Conservation (phyloP, 2,113 vertebrate species). For the Mesembrinibis cayennensis region DNA sequence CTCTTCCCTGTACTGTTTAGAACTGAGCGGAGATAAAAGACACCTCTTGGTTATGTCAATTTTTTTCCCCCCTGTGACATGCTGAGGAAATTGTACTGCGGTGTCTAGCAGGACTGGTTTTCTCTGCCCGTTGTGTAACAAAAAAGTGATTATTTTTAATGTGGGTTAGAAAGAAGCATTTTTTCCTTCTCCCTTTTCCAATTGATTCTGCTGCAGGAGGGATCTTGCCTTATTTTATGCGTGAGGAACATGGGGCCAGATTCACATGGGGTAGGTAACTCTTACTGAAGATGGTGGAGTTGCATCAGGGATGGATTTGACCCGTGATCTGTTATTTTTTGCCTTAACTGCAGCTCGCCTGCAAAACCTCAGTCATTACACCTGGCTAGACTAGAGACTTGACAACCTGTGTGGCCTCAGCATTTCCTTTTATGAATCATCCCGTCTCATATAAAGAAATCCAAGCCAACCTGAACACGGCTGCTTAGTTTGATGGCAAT, state of each 20-base stretch:
- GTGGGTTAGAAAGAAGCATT: background rate
- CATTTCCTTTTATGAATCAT: conserved; percentile 60
- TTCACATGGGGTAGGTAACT: background rate
- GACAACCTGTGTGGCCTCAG: conserved; percentile 69
- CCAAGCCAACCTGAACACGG: conserved; percentile 45
- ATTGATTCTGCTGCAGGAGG: background rate
- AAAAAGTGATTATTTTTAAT: conserved; percentile 45
- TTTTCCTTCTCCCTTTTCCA: background rate
- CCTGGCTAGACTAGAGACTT: conserved; percentile 51
- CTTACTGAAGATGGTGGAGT: background rate
- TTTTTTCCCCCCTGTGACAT: background rate
- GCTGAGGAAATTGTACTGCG: conserved; percentile 18
- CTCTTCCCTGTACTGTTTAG: background rate
- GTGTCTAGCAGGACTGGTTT: background rate
- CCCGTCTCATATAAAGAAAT: conserved; percentile 44
- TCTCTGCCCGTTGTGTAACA: conserved; percentile 13
- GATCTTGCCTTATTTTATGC: background rate
- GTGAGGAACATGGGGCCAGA: background rate
- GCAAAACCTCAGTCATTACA: conserved; percentile 61
- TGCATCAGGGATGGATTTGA: conserved; percentile 16
- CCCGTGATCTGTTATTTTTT: conserved; percentile 4
- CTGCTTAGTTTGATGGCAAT: conserved; percentile 63
- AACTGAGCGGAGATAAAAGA: conserved; percentile 16
- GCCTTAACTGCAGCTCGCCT: conserved; percentile 30
- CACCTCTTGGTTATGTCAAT: background rate